Evolutionary conservation across 2,888 invertebrate species (phyloP), one percentile per base, ranked within the genome.

Genomic region (Diaphora mendica): DNA sequence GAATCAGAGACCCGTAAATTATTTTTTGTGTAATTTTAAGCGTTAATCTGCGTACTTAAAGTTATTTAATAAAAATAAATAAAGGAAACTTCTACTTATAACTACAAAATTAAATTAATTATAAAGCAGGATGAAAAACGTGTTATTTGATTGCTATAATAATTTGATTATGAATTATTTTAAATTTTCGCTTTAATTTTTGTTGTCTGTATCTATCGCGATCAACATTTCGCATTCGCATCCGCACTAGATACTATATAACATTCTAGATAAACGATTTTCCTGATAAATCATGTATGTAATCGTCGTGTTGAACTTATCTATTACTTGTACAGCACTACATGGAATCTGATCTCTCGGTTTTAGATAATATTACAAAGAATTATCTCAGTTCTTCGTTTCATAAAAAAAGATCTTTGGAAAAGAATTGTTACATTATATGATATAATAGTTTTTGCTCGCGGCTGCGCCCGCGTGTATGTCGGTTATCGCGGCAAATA

Each of bases 241-340:
- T 23, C 51, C 51, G 20, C 5, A 51, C 48, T n/a, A 55, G 51
- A n/a, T 55, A 55, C 9, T 55, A 55, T 11, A 55, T 33, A 33
- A 33, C 33, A 33, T 55, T 23, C n/a, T n/a, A 55, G 51, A 55
- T 55, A 55, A 55, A 55, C n/a, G 23, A 2, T 55, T n/a, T n/a
- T n/a, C n/a, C n/a, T 55, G 51, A n/a, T 55, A 55, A 55, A 55
- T 55, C 51, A 55, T 55, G 23, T n/a, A 55, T 55, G 51, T 55
- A 55, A 55, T 55, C 59, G 15, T 59, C 59, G 26, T 59, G 59
- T 59, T 59, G 3, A 59, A 26, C 59, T 59, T 59, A 26, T 59
- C 55, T 59, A 55, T 11, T 3, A 59, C 55, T 59, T 59, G 13
- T 13, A 13, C 13, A 59, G 26, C 55, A 55, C 55, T 59, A 59